Base-by-base conservation (phyloP, 2,113 vertebrate genomes). In the Capreolus pygargus region DNA sequence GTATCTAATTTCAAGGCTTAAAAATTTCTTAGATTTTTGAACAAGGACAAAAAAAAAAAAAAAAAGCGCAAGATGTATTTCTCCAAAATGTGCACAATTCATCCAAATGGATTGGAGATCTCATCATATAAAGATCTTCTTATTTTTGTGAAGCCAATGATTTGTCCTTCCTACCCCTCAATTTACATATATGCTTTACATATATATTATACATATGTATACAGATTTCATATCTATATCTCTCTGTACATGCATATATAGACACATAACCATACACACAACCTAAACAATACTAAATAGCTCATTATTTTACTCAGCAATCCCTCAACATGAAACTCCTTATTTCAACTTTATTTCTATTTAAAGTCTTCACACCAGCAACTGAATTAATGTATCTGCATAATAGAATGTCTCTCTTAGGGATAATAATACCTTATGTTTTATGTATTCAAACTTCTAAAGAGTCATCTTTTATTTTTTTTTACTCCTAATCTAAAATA, bases 391-490 rank as follows among this genome's bases (percentile, higher is more conserved):
- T 98, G 82, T 87, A 55, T 98, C 98, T 98, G 97, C 89, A 96
- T 90, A 93, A 93, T 64, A 93, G 7, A 43, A 91, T 98, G 39
- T 79, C 70, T 98, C 98, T 79, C 84, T 97, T 96, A 84, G 82
- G 83, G 17, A 98, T 96, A 98, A 95, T 98, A 98, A 98, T 98
- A 98, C 15, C 84, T 64, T 67, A 93, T 21, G 21, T 96, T 98
- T 98, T 98, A 97, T 96, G 70, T 90, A 97, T 98, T 97, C 86
- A 92, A 89, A 58, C 14, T 98, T 98, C 98, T 98, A 98, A 97
- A 1, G 47, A 27, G 1, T 86, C 43, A 85, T 87, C 36, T 61
- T 19, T 86, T 90, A 70, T 39, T 74, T 96, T 98, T 98, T 94
- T 57, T 52, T 25, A n/a, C 6, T 60, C 39, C 17, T 84, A 82